Conservation (phyloP, 2,797 vertebrate genomes). For the Ceyx erithaca region DNA sequence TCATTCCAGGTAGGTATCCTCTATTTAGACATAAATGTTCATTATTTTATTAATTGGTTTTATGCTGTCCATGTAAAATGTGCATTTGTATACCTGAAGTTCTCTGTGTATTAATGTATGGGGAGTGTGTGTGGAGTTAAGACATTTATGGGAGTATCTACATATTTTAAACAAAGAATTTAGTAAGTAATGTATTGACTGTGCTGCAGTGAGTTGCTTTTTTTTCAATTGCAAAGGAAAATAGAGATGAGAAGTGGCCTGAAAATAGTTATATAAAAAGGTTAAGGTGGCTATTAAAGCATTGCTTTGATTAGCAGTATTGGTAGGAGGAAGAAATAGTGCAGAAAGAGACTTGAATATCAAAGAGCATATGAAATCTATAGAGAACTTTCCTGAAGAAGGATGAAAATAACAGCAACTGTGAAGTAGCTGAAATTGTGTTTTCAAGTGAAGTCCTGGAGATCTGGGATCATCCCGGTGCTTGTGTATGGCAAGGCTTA, state of each 20-base stretch:
- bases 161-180: neutral
- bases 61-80: neutral
- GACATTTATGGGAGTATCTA: neutral
- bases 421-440: neutral
- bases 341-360: neutral
- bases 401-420: neutral
- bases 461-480: neutral
- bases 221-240: neutral
- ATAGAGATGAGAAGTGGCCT: neutral
- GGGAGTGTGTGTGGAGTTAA: neutral
- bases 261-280: neutral
- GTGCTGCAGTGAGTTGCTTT: neutral
- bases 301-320: neutral
- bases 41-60: neutral
- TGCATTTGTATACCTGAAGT: neutral
- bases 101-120: fast-evolving
- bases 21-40: neutral
- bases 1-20: conserved; percentile 88
- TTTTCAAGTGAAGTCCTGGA: neutral
- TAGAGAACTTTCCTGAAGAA: neutral
- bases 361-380: conserved; percentile 2
- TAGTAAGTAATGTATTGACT: neutral
- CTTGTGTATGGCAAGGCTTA: neutral
- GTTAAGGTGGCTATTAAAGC: neutral
- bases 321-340: neutral